phyloP scores from a whole-genome alignment of 2,888 invertebrate genomes.

The Catonia carolina region DNA sequence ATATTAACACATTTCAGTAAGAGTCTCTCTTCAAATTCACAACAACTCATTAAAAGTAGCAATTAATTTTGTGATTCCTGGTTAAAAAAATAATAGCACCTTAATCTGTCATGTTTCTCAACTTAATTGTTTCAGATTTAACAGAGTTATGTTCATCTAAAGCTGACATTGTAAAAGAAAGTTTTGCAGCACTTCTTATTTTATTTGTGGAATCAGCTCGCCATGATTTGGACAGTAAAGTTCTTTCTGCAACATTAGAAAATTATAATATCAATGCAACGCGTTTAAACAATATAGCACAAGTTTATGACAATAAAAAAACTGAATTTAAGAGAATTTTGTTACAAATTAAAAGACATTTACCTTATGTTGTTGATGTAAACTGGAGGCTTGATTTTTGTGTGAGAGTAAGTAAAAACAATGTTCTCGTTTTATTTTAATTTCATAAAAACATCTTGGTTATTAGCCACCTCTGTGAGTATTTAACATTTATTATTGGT shows the following conservation, averaged over 20 bases:
- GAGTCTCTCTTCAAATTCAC: too few species aligned
- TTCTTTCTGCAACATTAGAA: conserved; percentile 16
- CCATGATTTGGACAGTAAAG: conserved; percentile 15
- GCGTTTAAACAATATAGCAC: conserved; percentile 9
- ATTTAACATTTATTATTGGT: too few species aligned
- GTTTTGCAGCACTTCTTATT: conserved; percentile 20
- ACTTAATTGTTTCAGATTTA: conserved; percentile 20
- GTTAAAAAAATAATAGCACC: too few species aligned
- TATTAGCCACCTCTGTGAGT: too few species aligned
- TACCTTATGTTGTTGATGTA: conserved; percentile 18
- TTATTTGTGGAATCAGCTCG: conserved; percentile 23
- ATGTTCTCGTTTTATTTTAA: background rate
- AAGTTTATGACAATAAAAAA: conserved; percentile 19
- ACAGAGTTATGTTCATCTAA: conserved; percentile 18
- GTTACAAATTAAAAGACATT: conserved; percentile 4
- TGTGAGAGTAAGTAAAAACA: conserved; percentile 16
- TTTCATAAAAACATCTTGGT: background rate
- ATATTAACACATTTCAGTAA: too few species aligned
- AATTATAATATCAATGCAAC: conserved; percentile 18
- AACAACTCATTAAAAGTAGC: too few species aligned
- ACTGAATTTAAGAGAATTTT: conserved; percentile 11
- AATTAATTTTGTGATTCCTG: too few species aligned
- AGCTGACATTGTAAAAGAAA: conserved; percentile 21
- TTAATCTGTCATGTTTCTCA: too few species aligned
- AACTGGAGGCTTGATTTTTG: conserved; percentile 25